Evolutionary conservation across 2,113 vertebrate species (phyloP).

Genomic region (Dermatemys mawii): DNA sequence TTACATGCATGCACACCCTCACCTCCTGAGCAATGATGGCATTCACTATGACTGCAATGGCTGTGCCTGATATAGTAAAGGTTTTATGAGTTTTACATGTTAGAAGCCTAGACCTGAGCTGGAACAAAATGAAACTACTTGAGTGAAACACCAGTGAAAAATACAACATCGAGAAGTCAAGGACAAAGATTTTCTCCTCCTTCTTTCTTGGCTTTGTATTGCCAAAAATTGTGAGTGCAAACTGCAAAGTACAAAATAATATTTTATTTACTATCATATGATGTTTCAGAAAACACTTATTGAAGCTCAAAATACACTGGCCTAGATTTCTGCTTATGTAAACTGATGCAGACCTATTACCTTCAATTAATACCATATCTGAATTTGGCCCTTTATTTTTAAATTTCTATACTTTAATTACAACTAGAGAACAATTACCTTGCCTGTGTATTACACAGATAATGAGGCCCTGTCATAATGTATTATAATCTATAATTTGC

Average conservation of each 20-base stretch:
- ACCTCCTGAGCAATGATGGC: not conserved
- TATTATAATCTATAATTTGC: constrained; percentile 30
- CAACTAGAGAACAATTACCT: not conserved
- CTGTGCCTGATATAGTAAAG: constrained; percentile 10
- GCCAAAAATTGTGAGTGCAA: not conserved
- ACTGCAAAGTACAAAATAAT: not conserved
- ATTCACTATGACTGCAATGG: not conserved
- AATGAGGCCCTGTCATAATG: constrained; percentile 19
- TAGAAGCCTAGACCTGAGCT: constrained; percentile 19
- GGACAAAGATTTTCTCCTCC: not conserved
- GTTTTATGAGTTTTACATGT: not conserved
- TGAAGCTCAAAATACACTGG: not conserved
- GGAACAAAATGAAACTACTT: constrained; percentile 22
- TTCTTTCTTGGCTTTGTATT: not conserved
- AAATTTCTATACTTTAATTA: not conserved
- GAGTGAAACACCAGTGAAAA: constrained; percentile 17
- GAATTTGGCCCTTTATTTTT: not conserved
- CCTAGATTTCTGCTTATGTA: not conserved
- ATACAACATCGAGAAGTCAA: not conserved
- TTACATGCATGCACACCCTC: not conserved
- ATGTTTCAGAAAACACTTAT: not conserved
- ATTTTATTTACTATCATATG: not conserved
- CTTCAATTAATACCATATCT: not conserved
- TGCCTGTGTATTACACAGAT: not conserved
- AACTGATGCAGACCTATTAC: not conserved